Evolutionary conservation across 2,113 vertebrate species (phyloP), one percentile per base, ranked within the genome.

Genomic region (Calonectris borealis): DNA sequence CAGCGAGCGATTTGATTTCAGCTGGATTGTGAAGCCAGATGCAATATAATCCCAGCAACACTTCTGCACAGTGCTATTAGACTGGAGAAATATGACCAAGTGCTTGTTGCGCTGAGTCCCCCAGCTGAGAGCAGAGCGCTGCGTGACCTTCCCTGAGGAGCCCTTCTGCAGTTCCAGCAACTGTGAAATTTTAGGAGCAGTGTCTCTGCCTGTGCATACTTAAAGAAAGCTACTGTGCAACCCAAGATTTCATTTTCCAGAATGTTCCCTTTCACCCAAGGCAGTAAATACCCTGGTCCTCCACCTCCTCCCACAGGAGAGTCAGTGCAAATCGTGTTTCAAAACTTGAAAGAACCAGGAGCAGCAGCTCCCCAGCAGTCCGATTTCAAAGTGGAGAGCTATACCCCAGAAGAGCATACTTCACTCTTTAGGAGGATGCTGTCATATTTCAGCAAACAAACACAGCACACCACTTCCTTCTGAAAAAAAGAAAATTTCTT

Each of bases 391-490:
- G 17, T 40, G 40, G 49, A 68, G 65, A 55, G 15, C 64, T 36
- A 1, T n/a, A 79, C 16, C 34, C 29, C 12, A 71, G 44, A 42
- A 75, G 17, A 69, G 6, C 0, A 0, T 48, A 20, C 7, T 91
- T 89, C 24, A 65, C 27, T 73, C 10, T 83, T 17, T 60, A 57
- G 61, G 55, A 76, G 40, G 51, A 70, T 82, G n/a, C 61, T 84
- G 57, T 69, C 46, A 32, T 77, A 48, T 85, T 91, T 86, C 62
- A 70, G 52, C 54, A 76, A 95, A 51, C 49, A 88, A 55, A 73
- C 20, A 72, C 34, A 76, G 57, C 19, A 11, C 21, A 9, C 12
- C 9, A 9, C 19, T 90, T 83, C 25, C 26, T 29, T 66, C 48
- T 73, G 32, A 25, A 76, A 69, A 69, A 52, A 10, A 71, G 42